Percentiles rank a stretch among this genome's conserved stretches.
phyloP scores from a whole-genome alignment of 2,888 invertebrate genomes.

The Eupithecia dodoneata region DNA sequence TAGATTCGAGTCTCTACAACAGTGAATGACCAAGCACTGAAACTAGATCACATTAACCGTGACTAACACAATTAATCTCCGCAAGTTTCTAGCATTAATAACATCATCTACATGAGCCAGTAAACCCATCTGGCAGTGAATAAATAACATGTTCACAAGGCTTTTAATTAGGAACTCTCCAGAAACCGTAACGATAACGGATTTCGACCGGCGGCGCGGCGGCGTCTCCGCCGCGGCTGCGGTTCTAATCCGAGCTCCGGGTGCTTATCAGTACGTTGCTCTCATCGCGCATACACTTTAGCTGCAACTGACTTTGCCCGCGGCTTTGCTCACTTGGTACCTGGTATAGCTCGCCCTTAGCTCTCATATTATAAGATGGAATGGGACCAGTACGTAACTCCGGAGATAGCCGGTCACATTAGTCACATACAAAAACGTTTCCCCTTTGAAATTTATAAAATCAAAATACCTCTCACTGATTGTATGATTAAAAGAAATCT shows the following conservation, averaged over 20 bases:
- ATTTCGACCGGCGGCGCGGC: background rate
- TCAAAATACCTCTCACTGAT: too few species aligned
- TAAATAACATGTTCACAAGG: slow-evolving; percentile 1
- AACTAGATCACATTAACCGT: slow-evolving; percentile 7
- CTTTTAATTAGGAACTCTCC: slow-evolving; percentile 13
- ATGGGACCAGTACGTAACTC: too few species aligned
- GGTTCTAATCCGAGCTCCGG: background rate
- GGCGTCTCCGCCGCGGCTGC: background rate
- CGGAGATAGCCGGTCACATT: too few species aligned
- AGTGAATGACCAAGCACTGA: background rate
- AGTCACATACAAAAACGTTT: too few species aligned
- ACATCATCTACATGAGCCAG: slow-evolving; percentile 12
- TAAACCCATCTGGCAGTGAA: slow-evolving; percentile 4
- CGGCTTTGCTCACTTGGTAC: background rate
- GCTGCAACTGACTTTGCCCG: background rate
- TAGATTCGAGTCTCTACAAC: background rate
- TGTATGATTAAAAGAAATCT: too few species aligned
- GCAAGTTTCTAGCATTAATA: slow-evolving; percentile 11
- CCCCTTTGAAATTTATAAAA: too few species aligned
- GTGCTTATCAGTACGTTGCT: slow-evolving; percentile 1
- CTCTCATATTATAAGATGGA: too few species aligned
- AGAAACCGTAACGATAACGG: slow-evolving; percentile 14
- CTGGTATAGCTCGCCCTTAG: background rate
- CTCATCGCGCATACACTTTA: background rate
- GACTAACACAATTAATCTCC: slow-evolving; percentile 10